These are phyloP conservation scores for Dicycla oo DNA, from an alignment of 2,888 invertebrate species.

Conservation along the genomic window DNA sequence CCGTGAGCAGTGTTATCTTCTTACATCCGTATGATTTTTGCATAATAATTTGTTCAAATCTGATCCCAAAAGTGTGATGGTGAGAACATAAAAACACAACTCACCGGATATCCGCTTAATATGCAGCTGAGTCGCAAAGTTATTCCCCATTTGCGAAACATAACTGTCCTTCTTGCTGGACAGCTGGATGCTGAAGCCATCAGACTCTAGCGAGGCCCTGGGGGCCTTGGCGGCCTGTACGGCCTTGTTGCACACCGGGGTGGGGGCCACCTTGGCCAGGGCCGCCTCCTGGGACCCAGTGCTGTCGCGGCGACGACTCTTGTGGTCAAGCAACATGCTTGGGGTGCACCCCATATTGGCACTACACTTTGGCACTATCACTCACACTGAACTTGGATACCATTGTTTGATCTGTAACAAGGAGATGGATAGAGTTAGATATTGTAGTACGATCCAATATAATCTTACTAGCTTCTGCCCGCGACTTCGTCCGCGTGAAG, in stretches of 20 bases:
- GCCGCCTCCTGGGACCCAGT: slow-evolving; percentile 88
- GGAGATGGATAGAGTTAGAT: slow-evolving; percentile 22
- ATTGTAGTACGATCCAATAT: neutral
- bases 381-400: slow-evolving; percentile 74
- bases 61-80: neutral
- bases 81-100: slow-evolving; percentile 52
- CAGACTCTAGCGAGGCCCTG: slow-evolving; percentile 86
- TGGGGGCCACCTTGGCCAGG: slow-evolving; percentile 84
- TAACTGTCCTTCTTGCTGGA: slow-evolving; percentile 89
- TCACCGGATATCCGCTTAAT: slow-evolving; percentile 89
- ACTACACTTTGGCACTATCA: slow-evolving; percentile 87
- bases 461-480: too few species aligned
- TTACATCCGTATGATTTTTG: neutral
- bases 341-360: slow-evolving; percentile 92
- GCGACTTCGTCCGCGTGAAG: too few species aligned
- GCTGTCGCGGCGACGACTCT: slow-evolving; percentile 90
- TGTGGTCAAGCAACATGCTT: slow-evolving; percentile 91
- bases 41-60: neutral
- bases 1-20: neutral
- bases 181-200: slow-evolving; percentile 88
- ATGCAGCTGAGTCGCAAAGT: slow-evolving; percentile 88
- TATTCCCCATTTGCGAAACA: slow-evolving; percentile 89
- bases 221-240: slow-evolving; percentile 87
- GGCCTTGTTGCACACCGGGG: slow-evolving; percentile 86
- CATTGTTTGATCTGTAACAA: slow-evolving; percentile 82